phyloP scores from a whole-genome alignment of 2,888 invertebrate species.

The Philereme transversata region DNA sequence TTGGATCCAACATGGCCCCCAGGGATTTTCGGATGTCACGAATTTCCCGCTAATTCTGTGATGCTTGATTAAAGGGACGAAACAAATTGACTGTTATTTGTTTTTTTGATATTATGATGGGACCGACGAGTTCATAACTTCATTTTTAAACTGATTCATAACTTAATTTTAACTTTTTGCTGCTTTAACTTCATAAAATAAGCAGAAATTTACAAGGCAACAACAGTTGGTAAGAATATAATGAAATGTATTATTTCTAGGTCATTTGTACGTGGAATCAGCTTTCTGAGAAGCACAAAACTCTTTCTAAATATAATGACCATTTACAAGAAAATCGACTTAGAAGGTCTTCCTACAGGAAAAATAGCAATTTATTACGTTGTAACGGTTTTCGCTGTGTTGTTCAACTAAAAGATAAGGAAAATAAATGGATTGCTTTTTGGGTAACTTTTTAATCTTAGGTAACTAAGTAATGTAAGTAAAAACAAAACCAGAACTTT shows the following conservation, averaged over 20 bases:
- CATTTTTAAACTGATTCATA: slow-evolving; percentile 16
- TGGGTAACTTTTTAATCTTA: too few relatives aligned
- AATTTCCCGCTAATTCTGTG: slow-evolving; percentile 44
- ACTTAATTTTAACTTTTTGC: slow-evolving; percentile 13
- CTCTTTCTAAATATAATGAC: neutral
- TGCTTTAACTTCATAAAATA: neutral
- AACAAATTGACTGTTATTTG: slow-evolving; percentile 42
- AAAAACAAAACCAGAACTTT: too few relatives aligned
- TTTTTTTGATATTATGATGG: slow-evolving; percentile 34
- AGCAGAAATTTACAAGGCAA: neutral
- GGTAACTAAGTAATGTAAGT: too few relatives aligned
- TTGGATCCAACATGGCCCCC: slow-evolving; percentile 41
- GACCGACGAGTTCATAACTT: slow-evolving; percentile 2
- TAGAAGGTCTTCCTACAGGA: neutral
- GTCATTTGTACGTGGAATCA: neutral
- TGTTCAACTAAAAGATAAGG: neutral
- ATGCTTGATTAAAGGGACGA: slow-evolving; percentile 42
- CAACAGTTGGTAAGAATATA: neutral
- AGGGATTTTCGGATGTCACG: slow-evolving; percentile 44
- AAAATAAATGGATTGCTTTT: neutral
- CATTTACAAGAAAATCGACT: neutral
- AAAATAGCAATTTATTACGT: neutral
- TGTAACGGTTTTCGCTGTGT: neutral
- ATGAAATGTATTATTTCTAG: neutral
- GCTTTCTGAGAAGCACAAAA: neutral